Percentiles rank a stretch among this genome's conserved stretches.
These are phyloP conservation scores for Cantharis rufa DNA, from an alignment of 2,888 invertebrate species.

Conservation along the genomic window DNA sequence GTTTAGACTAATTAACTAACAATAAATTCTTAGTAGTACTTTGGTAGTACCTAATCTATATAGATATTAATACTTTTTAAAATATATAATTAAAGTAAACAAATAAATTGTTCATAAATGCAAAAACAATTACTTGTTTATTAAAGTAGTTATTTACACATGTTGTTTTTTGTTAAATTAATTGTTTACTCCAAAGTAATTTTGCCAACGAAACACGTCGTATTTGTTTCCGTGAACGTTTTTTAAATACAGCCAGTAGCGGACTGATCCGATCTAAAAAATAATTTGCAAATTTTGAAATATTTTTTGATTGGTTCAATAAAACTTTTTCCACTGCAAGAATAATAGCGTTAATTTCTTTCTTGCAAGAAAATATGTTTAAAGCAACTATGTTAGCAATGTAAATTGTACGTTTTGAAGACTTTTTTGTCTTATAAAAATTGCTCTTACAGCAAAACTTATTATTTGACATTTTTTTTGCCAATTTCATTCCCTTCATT, in stretches of 20 bases:
- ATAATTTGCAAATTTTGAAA: too few relatives aligned
- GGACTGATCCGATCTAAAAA: too few relatives aligned
- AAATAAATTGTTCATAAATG: background rate
- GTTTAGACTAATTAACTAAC: background rate
- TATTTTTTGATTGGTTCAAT: too few relatives aligned
- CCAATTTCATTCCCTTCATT: too few relatives aligned
- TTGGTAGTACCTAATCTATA: background rate
- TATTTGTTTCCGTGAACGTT: background rate
- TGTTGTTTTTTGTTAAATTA: background rate
- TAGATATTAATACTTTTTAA: background rate
- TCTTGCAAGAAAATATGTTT: too few relatives aligned
- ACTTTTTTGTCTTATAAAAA: too few relatives aligned
- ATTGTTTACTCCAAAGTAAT: background rate
- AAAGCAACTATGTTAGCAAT: too few relatives aligned
- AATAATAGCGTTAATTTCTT: too few relatives aligned
- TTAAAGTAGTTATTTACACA: background rate
- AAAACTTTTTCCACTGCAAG: too few relatives aligned
- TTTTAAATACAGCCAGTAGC: background rate
- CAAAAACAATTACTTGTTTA: background rate
- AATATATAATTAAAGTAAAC: background rate
- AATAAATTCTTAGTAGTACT: background rate
- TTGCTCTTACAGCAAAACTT: too few relatives aligned
- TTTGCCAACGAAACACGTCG: background rate
- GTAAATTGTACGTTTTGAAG: too few relatives aligned
- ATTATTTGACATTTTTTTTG: too few relatives aligned